Evolutionary conservation across 1,140 invertebrate species (phyloP), one percentile per base, ranked within the genome.

Genomic region (Littorina saxatilis): DNA sequence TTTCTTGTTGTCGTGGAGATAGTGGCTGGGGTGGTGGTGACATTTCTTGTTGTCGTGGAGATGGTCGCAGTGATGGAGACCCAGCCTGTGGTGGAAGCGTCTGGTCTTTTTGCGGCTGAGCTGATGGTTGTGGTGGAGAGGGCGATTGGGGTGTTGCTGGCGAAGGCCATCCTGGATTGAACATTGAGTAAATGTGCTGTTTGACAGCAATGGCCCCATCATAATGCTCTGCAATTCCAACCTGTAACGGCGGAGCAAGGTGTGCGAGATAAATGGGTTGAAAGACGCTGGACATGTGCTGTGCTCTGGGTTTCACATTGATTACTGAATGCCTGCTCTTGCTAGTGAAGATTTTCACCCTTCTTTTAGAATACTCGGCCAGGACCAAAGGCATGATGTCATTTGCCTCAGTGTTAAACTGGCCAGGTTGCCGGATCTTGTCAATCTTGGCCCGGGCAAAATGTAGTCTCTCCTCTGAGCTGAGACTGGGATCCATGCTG

Each of bases 161-260:
- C 11, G 29, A 63, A 9, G 29, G 61, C 4, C 4, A 9, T 63
- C 61, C 11, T 63, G 61, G 61, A 63, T 63, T 63, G 23, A 63
- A 63, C 61, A 35, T 29, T 27, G 61, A 63, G 27, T 63, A 63
- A 35, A 63, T 63, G 4, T 63, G 4, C 61, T 63, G 61, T 63
- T 63, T 63, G 5, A 63, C 61, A 63, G 61, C 61, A 63, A 63
- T 35, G 35, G 61, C 61, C n/a, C 61, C 61, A 63, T 63, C 61
- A 35, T 63, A 63, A 32, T 63, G 61, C 27, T 63, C 61, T 29
- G 61, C 27, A 32, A 63, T 32, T 0, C 61, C 61, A 7, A 63
- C 61, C 9, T 63, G 61, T 32, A 63, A 32, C 4, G 61, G 61
- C 9, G 55, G 55, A 61, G 55, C 55, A 61, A 61, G 55, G 11